Percentiles rank a stretch among this genome's conserved stretches.
These are phyloP conservation scores for Colletes collaris DNA, from an alignment of 2,888 invertebrate genomes.

Conservation along the genomic window DNA sequence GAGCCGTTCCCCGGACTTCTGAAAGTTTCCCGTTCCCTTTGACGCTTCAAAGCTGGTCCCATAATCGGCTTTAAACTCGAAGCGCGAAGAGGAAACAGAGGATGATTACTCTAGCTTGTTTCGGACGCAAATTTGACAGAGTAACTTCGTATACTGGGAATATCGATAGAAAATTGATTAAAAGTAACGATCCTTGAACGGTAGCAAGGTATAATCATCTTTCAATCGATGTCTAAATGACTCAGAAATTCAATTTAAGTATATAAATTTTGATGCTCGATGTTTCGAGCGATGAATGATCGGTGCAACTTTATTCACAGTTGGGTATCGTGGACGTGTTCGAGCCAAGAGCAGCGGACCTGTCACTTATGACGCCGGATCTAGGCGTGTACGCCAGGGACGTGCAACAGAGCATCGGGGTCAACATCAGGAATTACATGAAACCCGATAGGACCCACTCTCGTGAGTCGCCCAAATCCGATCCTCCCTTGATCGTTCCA, in stretches of 20 bases:
- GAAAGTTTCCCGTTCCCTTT: neutral
- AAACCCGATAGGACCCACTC: constrained; percentile 83
- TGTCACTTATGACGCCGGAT: constrained; percentile 91
- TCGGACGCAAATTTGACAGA: too few relatives aligned
- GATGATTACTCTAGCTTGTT: neutral
- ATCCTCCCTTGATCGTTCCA: constrained; percentile 59
- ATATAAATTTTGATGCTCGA: too few relatives aligned
- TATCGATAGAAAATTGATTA: too few relatives aligned
- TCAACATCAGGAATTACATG: constrained; percentile 91
- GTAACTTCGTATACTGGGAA: too few relatives aligned
- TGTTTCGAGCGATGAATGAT: neutral
- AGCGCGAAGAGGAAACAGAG: neutral
- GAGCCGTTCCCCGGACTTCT: neutral
- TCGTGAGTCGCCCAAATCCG: constrained; percentile 70
- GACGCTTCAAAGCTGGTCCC: neutral
- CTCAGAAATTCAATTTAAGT: too few relatives aligned
- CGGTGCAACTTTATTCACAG: constrained; percentile 82
- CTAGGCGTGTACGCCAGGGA: constrained; percentile 91
- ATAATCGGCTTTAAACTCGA: neutral
- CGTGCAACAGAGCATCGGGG: constrained; percentile 93
- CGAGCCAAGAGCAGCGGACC: constrained; percentile 91
- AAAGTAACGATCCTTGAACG: too few relatives aligned
- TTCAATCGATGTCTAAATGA: too few relatives aligned
- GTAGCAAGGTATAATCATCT: too few relatives aligned
- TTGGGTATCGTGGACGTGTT: constrained; percentile 91